Evolutionary conservation across 2,888 invertebrate genomes (phyloP), one percentile per base, ranked within the genome.

Genomic region (Euproctis similis): DNA sequence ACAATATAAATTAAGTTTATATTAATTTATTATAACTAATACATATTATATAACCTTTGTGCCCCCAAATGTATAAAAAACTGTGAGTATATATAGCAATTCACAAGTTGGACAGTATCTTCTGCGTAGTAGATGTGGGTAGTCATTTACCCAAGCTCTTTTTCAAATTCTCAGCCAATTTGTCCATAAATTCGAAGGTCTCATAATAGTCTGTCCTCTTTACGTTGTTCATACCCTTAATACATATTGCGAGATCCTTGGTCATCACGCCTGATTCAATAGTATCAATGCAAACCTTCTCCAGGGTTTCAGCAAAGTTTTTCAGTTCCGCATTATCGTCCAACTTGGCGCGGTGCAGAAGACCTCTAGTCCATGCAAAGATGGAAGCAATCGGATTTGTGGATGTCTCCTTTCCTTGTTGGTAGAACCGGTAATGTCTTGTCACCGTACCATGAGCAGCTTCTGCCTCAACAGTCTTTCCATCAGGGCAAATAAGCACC

Each of bases 301-400:
- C 98, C 30, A 99, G 85, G 12, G 90, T 90, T 49, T 92, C 87
- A n/a, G 96, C 92, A 67, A 98, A 99, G 33, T 87, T 86, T 44
- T 87, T 86, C 24, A 98, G 86, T 26, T 86, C 86, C 4, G 74
- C 61, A 63, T 99, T 99, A 49, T 90, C 86, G 65, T 99, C 98
- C 40, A 99, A 85, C 62, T 96, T 95, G 33, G 98, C 98, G 34
- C 98, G 90, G 66, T 99, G 98, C 28, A 94, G 76, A 3, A 98
- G 86, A 24, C 98, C 99, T 52, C 92, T 89, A 0, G 97, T 96
- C 99, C 99, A 99, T 1, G 99, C 99, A 76, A 97, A 99, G 60
- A 99, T 98, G 1, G 98, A 98, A 11, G 98, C 98, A 60, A 99
- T 98, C 0, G 98, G 96, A 76, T 99, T 99, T 26, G 98, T 99